Conservation (phyloP, 92 coral and sea anemone species). For the Pocillopora meandrina region DNA sequence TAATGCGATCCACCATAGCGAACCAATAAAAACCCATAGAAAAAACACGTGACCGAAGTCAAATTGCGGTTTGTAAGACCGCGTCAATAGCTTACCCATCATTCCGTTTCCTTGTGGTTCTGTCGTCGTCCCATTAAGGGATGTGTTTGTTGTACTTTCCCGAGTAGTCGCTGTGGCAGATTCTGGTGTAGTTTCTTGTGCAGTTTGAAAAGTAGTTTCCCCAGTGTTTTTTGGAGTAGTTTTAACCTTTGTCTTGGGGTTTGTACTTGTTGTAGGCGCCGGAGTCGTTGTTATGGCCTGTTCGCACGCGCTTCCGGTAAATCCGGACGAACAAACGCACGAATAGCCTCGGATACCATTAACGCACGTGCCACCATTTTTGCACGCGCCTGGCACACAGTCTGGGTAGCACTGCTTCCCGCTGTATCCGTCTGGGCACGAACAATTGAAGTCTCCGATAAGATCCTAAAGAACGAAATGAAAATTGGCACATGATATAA, state of each 20-base stretch:
- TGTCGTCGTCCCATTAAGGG: not conserved
- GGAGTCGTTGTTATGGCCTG: slow-evolving; percentile 30
- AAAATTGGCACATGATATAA: too few relatives aligned
- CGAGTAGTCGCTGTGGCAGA: not conserved
- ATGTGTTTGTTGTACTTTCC: slow-evolving; percentile 11
- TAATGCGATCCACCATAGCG: too few relatives aligned
- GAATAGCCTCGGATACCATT: slow-evolving; percentile 65
- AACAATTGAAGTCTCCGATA: slow-evolving; percentile 67
- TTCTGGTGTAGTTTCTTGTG: too few relatives aligned
- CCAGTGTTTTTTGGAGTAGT: not conserved
- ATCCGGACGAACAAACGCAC: slow-evolving; percentile 77
- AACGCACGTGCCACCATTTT: slow-evolving; percentile 79
- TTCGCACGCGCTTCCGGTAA: slow-evolving; percentile 65
- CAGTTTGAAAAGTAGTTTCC: not conserved
- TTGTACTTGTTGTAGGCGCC: not conserved
- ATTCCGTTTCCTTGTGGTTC: not conserved
- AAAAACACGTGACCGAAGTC: not conserved
- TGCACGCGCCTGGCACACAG: slow-evolving; percentile 66
- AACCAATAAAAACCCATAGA: too few relatives aligned
- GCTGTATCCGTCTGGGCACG: slow-evolving; percentile 73
- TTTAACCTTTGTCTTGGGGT: not conserved
- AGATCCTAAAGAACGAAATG: slow-evolving; percentile 57
- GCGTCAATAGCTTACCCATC: slow-evolving; percentile 1
- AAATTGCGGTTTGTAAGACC: not conserved
- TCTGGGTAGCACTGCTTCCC: slow-evolving; percentile 76